A percentile compares a stretch with the other conserved stretches of the same genome.
phyloP scores from a whole-genome alignment of 2,888 invertebrate species.

The Patella caerulea region DNA sequence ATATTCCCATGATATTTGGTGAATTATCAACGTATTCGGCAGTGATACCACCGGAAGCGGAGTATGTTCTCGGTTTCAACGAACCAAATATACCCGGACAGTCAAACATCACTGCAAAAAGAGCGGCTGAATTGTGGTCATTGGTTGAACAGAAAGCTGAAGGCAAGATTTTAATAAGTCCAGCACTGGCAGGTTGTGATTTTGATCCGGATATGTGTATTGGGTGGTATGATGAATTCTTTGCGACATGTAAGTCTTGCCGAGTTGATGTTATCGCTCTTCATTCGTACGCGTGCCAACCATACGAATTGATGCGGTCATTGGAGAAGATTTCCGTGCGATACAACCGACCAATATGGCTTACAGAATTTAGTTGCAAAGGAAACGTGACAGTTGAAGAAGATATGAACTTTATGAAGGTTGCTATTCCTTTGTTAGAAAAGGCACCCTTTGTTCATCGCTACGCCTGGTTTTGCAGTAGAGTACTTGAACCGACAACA shows the following conservation, averaged over 20 bases:
- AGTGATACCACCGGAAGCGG: constrained; percentile 28
- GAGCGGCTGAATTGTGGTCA: constrained; percentile 42
- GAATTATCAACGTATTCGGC: not conserved
- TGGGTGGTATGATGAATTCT: constrained; percentile 48
- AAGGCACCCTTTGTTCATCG: constrained; percentile 36
- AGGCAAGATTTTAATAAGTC: constrained; percentile 42
- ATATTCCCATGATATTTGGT: constrained; percentile 49
- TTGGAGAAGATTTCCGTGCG: too few relatives aligned
- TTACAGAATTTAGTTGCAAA: constrained; percentile 46
- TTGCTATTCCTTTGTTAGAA: constrained; percentile 38
- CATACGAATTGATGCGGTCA: too few relatives aligned
- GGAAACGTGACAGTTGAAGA: constrained; percentile 27
- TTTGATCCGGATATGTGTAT: constrained; percentile 23
- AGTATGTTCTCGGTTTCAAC: constrained; percentile 45
- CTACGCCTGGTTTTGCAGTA: constrained; percentile 38
- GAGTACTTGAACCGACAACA: constrained; percentile 20
- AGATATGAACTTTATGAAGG: constrained; percentile 37
- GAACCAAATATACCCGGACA: constrained; percentile 48
- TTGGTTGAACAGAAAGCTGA: constrained; percentile 35
- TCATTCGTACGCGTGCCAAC: constrained; percentile 42
- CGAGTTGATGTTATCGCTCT: constrained; percentile 48
- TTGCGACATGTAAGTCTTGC: constrained; percentile 42
- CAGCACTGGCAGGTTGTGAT: constrained; percentile 39
- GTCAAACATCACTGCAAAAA: constrained; percentile 41
- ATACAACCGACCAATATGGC: constrained; percentile 31